Base-by-base conservation (phyloP, 1,140 invertebrate genomes). In the Drosophila bifasciata region DNA sequence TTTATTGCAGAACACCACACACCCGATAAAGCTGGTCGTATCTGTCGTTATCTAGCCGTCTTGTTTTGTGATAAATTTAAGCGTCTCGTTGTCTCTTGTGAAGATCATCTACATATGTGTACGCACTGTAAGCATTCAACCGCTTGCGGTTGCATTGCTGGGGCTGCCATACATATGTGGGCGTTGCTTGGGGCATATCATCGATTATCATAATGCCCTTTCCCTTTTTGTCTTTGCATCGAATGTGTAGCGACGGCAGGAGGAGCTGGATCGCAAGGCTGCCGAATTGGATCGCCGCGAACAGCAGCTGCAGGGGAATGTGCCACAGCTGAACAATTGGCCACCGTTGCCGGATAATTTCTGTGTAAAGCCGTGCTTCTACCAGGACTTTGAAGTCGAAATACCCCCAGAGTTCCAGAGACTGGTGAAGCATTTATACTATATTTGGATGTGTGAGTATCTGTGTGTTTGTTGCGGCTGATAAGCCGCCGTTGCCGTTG, bases 341-440 rank as follows among this genome's bases (percentile, higher is more conserved):
- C 99, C 99, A 3, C 99, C 99, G 11, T 91, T 99, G 58, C 98
- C 99, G 5, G 94, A 96, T 32, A 95, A 95, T 75, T 98, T 95
- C 76, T 98, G 97, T 84, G 94, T 99, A 51, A 97, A 99, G 89
- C 98, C 99, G 1, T 99, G 99, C 92, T 99, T 99, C 92, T 99
- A 99, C 93, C 98, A 99, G 93, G 99, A 99, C 92, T 99, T 99
- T 73, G 97, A 98, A 92, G 96, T 99, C n/a, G 99, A 99, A 92
- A 99, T 99, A 92, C 98, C 98, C 16, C 92, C 97, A 49, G 97
- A 99, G 92, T 99, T 99, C 92, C 98, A 99, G 92, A 96, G 96
- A 90, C 95, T 99, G 74, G 98, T 99, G 36, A 95, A 97, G 76
- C 95, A 97, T 89, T 93, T 99, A 45, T 99, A 99, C 92, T 98